Evolutionary conservation across 2,888 invertebrate genomes (phyloP).

Genomic region (Ophion obscuratus): DNA sequence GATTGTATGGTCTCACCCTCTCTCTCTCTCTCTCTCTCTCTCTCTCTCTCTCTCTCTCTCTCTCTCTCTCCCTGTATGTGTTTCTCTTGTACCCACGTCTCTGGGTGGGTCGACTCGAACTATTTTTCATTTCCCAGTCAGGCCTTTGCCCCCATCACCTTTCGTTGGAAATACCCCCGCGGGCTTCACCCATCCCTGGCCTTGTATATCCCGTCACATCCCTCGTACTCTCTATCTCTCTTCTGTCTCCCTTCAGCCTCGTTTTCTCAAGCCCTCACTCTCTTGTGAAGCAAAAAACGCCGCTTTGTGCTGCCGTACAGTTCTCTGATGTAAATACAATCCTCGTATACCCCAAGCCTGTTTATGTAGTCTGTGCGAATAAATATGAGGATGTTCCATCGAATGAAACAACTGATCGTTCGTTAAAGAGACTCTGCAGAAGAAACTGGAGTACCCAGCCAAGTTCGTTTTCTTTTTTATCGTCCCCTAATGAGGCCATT

Average conservation of each 20-base stretch:
- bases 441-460: background rate
- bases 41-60: constrained; percentile 8
- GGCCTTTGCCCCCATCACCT: constrained; percentile 66
- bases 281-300: constrained; percentile 58
- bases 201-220: constrained; percentile 12
- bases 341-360: constrained; percentile 4
- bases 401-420: constrained; percentile 18
- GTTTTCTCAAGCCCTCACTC: constrained; percentile 24
- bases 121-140: constrained; percentile 75
- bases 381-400: constrained; percentile 59
- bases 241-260: constrained; percentile 52
- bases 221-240: constrained; percentile 45
- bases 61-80: constrained; percentile 5
- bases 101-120: constrained; percentile 65
- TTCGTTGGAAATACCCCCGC: constrained; percentile 58
- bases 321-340: constrained; percentile 48
- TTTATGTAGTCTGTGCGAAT: constrained; percentile 38
- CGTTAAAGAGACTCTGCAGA: background rate
- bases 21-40: constrained; percentile 19
- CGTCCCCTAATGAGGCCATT: background rate
- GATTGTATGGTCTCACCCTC: constrained; percentile 65
- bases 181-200: constrained; percentile 21
- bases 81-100: constrained; percentile 20
- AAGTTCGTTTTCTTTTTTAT: background rate
- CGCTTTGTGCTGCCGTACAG: constrained; percentile 58